Evolutionary conservation across 1,140 invertebrate species (phyloP).

Genomic region (Tetramorium parvispinum): DNA sequence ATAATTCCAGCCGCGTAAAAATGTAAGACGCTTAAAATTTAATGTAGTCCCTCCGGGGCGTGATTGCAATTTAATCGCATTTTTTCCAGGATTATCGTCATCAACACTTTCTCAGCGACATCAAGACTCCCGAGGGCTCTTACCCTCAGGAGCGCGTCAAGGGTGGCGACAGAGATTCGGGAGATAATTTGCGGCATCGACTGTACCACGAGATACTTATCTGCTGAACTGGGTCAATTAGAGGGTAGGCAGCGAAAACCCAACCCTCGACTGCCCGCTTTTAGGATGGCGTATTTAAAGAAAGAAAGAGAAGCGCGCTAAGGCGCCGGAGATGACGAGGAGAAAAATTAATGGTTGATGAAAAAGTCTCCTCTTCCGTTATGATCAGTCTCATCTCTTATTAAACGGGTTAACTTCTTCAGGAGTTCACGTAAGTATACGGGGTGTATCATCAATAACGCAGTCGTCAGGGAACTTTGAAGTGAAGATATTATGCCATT

Average conservation of each 20-base stretch:
- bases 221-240: constrained; percentile 74
- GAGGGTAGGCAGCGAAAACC: constrained; percentile 62
- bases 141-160: background rate
- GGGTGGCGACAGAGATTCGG: background rate
- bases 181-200: constrained; percentile 52
- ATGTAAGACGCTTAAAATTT: constrained; percentile 46
- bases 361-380: background rate
- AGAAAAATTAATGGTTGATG: constrained; percentile 35
- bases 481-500: constrained; percentile 36
- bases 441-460: constrained; percentile 1
- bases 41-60: constrained; percentile 3
- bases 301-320: constrained; percentile 5
- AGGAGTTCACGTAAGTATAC: background rate
- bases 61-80: constrained; percentile 52
- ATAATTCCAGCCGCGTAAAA: constrained; percentile 47
- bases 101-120: constrained; percentile 29
- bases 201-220: constrained; percentile 69
- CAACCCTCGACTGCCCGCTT: constrained; percentile 41
- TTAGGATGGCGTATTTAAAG: constrained; percentile 46
- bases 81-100: constrained; percentile 48
- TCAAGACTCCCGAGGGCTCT: background rate
- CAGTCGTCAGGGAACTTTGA: background rate
- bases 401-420: constrained; percentile 47
- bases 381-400: constrained; percentile 40
- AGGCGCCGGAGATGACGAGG: constrained; percentile 6